Conservation (phyloP, 2,888 invertebrate species). For the Campoplex nolae region DNA sequence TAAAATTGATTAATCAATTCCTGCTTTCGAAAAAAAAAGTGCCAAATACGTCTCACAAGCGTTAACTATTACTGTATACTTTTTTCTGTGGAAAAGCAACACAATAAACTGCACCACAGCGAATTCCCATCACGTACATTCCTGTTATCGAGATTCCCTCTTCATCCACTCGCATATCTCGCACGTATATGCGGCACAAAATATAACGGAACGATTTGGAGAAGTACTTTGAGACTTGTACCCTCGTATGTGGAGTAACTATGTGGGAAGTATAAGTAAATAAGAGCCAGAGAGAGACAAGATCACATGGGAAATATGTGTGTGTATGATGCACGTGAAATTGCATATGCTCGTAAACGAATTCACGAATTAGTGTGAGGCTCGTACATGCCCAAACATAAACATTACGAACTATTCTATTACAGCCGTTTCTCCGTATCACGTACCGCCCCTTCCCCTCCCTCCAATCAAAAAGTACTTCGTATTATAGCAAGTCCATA, state of each 20-base stretch:
- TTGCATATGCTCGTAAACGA: constrained; percentile 55
- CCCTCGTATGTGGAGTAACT: background rate
- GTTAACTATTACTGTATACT: background rate
- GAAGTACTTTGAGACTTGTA: background rate
- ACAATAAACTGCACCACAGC: background rate
- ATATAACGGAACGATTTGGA: constrained; percentile 48
- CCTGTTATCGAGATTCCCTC: constrained; percentile 20
- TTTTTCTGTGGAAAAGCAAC: constrained; percentile 5
- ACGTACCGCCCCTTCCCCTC: background rate
- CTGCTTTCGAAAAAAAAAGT: background rate
- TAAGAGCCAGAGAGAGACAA: constrained; percentile 33
- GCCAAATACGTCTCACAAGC: background rate
- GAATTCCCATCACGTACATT: constrained; percentile 43
- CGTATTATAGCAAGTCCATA: constrained; percentile 10
- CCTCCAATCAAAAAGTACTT: background rate
- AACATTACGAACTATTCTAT: background rate
- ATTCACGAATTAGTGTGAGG: constrained; percentile 23
- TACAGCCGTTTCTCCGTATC: background rate
- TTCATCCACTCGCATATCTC: constrained; percentile 5
- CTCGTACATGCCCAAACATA: background rate
- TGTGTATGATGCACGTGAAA: constrained; percentile 22
- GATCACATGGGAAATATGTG: constrained; percentile 30
- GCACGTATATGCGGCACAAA: constrained; percentile 21
- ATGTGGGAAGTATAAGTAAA: constrained; percentile 27
- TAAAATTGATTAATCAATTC: background rate